These are phyloP conservation scores for Scomberomorus guttatus DNA, from an alignment of 2,797 vertebrate genomes.

Conservation along the genomic window DNA sequence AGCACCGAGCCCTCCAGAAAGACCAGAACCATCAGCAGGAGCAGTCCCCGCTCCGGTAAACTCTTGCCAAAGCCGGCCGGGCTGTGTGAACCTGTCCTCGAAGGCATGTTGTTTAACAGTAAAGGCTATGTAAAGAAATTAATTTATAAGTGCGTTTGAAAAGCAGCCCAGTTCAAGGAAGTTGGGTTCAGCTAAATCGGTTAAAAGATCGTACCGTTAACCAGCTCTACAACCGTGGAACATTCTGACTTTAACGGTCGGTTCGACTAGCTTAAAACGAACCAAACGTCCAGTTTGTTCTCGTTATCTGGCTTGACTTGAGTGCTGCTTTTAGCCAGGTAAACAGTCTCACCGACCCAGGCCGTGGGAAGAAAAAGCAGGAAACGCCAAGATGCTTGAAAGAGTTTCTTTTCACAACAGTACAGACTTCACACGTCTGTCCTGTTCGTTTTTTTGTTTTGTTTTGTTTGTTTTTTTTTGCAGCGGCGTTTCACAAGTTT, in stretches of 20 bases:
- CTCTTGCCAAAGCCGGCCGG: conserved; percentile 21
- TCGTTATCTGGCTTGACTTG: conserved; percentile 25
- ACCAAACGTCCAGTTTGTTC: not conserved
- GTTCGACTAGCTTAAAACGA: conserved; percentile 25
- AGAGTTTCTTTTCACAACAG: conserved; percentile 2
- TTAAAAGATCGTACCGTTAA: conserved; percentile 7
- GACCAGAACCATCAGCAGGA: conserved; percentile 68
- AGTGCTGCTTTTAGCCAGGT: conserved; percentile 49
- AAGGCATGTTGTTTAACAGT: conserved; percentile 51
- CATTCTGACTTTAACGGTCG: not conserved
- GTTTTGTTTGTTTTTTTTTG: not conserved
- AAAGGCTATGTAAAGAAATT: not conserved
- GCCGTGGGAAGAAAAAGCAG: conserved; percentile 59
- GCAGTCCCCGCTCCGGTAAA: conserved; percentile 54
- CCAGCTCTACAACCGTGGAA: not conserved
- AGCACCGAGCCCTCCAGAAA: conserved; percentile 67
- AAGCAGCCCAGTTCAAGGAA: conserved; percentile 48
- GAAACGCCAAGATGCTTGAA: conserved; percentile 53
- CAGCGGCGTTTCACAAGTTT: conserved; percentile 39
- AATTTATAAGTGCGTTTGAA: too few species aligned
- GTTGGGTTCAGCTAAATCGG: not conserved
- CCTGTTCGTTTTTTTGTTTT: not conserved
- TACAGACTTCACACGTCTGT: not conserved
- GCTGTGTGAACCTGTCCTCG: conserved; percentile 12
- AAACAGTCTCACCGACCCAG: conserved; percentile 9